Base-by-base conservation (phyloP, 2,888 invertebrate species). In the Drosophila fungiperda region DNA sequence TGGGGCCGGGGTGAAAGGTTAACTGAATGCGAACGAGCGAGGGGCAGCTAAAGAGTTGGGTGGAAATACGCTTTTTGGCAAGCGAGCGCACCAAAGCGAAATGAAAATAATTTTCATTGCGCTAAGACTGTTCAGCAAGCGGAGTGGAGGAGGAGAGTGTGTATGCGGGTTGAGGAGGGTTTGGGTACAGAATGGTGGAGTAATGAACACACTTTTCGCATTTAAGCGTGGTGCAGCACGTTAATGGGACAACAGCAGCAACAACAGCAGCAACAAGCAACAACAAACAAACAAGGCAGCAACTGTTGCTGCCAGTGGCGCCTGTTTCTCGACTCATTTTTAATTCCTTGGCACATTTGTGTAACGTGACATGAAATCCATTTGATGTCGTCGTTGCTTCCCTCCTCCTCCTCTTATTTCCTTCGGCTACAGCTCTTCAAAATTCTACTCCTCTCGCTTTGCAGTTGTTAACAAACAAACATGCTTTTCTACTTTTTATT, bases 401-500 rank as follows among this genome's bases (percentile, higher is more conserved):
- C 58, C 62, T 35, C 55, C 8, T 35, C 55, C 8, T 11, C 15
- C 26, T 50, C 29, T 11, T 23, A 42, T 32, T 36, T 12, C 38
- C 12, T 29, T 32, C 35, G 57, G 23, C 52, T 42, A n/a, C 67
- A 32, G 60, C 53, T 63, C 48, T 42, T 53, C 63, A 53, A 38
- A 36, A 50, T 58, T 60, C 45, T 65, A 26, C 68, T 67, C 12
- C 57, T 53, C 72, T 74, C 68, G 68, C 48, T 65, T 72, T 82
- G 80, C 87, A 79, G 78, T 85, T 89, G 86, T 88, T 88, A 88
- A 85, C 85, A 89, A 82, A 85, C 83, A 83, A 90, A 89, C 88
- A 89, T 73, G 90, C 88, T 90, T 89, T 89, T 90, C 88, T 89
- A 89, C 88, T 89, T 90, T 85, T 89, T 90, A 89, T 89, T 90